phyloP scores from a whole-genome alignment of 2,113 vertebrate genomes.

The Hoplias malabaricus region DNA sequence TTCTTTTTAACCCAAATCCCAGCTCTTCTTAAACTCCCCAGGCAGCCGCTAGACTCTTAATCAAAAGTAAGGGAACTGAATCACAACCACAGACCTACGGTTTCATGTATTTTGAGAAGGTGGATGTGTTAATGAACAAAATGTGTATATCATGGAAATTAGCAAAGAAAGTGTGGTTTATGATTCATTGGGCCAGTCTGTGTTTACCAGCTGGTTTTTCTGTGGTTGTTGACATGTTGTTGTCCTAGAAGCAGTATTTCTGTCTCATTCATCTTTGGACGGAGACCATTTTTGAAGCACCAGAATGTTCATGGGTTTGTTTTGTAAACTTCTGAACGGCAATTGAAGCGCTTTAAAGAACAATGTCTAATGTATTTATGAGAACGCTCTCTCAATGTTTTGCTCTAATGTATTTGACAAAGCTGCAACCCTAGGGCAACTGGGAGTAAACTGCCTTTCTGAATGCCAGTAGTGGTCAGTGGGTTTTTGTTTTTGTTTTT shows the following conservation, averaged over 20 bases:
- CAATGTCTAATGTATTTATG: neutral
- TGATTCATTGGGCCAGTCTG: neutral
- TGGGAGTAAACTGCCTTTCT: neutral
- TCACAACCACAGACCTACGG: neutral
- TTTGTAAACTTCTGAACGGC: neutral
- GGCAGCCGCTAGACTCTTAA: neutral
- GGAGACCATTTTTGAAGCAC: neutral
- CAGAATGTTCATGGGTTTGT: neutral
- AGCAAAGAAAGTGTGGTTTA: neutral
- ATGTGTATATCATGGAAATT: neutral
- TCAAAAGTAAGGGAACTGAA: neutral
- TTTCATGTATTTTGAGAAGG: neutral
- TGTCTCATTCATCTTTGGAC: neutral
- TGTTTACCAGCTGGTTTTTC: neutral
- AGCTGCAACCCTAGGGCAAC: neutral
- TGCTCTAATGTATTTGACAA: neutral
- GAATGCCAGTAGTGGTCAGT: neutral
- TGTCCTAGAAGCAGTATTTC: neutral
- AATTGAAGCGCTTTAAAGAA: neutral
- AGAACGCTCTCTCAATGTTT: neutral
- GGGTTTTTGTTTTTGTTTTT: too few relatives aligned
- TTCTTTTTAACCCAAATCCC: neutral
- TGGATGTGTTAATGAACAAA: neutral
- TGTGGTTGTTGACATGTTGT: neutral
- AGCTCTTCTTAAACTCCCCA: neutral